Evolutionary conservation across 2,888 invertebrate species (phyloP), one percentile per base, ranked within the genome.

Genomic region (Andrena haemorrhoa): DNA sequence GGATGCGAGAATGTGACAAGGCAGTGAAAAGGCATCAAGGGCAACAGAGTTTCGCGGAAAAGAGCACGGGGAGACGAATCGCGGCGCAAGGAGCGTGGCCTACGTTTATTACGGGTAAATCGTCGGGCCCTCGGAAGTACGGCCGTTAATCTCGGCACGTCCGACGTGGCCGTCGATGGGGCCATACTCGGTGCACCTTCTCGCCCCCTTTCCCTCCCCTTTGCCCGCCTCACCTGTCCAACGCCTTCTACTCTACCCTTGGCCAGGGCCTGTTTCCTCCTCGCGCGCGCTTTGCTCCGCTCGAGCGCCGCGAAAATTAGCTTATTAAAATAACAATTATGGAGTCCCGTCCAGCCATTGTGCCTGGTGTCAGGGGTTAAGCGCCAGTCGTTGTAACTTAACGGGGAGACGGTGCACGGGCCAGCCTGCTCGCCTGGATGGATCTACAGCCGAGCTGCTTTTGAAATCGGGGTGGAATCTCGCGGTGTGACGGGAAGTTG

Each of bases 241-340:
- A 53, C 49, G 23, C 60, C 60, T 26, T 64, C 53, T 51, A 26
- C 51, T 10, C 16, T 56, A 0, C 51, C 41, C 68, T 31, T 12
- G 49, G 31, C 29, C 69, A 51, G 47, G 53, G 47, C 60, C 68
- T 56, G 63, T 33, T 63, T 72, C 64, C 72, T 74, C 79, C 63
- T 41, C 78, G 75, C 74, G 74, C 65, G 72, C 63, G 69, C 80
- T 82, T 83, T 73, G 84, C 79, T 75, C 69, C 86, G 86, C 80
- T 86, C 79, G 85, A 84, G 83, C 83, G 86, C 86, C 81, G 89
- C 88, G 91, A 90, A 91, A 92, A 92, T 91, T 91, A 90, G 91
- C 92, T 92, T 92, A 92, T 92, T 92, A 92, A 91, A 92, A 92
- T 92, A 92, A 92, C 91, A 92, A 92, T 92, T 91, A 91, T 89